Base-by-base conservation (phyloP, 2,113 vertebrate species). In the Bombycilla garrulus region DNA sequence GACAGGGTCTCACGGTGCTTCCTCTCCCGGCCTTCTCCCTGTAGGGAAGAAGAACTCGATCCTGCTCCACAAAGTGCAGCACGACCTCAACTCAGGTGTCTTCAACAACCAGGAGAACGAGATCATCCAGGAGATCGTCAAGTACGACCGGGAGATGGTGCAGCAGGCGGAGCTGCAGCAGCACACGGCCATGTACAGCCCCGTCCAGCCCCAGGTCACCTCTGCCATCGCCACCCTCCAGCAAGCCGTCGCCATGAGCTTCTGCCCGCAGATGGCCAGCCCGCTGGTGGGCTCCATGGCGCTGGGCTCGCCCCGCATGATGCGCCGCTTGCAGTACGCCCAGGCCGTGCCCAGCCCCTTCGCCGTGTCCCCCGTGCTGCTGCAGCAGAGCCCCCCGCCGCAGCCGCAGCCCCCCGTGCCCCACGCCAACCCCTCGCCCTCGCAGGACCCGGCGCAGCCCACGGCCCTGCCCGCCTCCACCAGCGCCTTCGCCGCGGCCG, bases 91-190 rank as follows among this genome's bases (percentile, higher is more conserved):
- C 98, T 99, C 99, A 0, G 99, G 99, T 2, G 98, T 99, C 82
- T 99, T 99, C 98, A 99, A 99, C 98, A 99, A 99, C 98, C 99
- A 98, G 31, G 99, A 99, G 97, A 99, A 99, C 12, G 99, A 99
- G 95, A 99, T 99, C 97, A 99, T 99, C 96, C 99, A 99, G 96
- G 99, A 99, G 97, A 99, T 99, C 2, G 99, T 99, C 72, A 99
- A 99, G 96, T 99, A 99, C 8, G 99, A 99, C 92, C 98, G 99
- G 15, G 99, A 99, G 98, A 99, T 99, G 99, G 99, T 98, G 65
- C 99, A 99, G 91, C 99, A 99, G 93, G 98, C 99, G 0, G 99
- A 99, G 58, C 96, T 98, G 60, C 98, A 98, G 51, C 98, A 98
- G 44, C 98, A 98, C 11, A 97, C 97, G 4, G 98, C 99, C 83